A percentile compares a stretch with the other conserved stretches of the same genome.
Evolutionary conservation across 2,888 invertebrate genomes (phyloP).

Genomic region (Macropis europaea): DNA sequence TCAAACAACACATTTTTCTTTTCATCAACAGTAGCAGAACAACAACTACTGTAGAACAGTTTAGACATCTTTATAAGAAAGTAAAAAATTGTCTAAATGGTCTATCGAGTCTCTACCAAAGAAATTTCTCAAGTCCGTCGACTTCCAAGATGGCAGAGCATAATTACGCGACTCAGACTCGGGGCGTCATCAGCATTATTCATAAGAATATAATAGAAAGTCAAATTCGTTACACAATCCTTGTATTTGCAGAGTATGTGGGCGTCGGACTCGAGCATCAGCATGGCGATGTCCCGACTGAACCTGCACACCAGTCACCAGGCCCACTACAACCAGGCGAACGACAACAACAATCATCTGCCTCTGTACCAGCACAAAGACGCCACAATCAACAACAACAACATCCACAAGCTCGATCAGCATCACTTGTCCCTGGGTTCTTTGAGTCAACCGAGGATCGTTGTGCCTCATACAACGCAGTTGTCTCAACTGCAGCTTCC

Average conservation of each 20-base stretch:
- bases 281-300: conserved; percentile 77
- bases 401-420: conserved; percentile 70
- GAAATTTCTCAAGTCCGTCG: conserved; percentile 16
- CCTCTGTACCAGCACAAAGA: conserved; percentile 81
- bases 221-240: conserved; percentile 54
- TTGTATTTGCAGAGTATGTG: conserved; percentile 81
- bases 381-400: conserved; percentile 72
- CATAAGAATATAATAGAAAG: conserved; percentile 59
- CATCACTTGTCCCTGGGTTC: conserved; percentile 59
- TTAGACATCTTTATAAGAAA: neutral
- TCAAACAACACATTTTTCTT: too few species aligned
- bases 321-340: conserved; percentile 71
- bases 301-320: conserved; percentile 77
- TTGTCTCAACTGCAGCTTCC: conserved; percentile 59
- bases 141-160: conserved; percentile 22
- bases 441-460: conserved; percentile 59
- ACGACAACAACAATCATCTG: conserved; percentile 79
- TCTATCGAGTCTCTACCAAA: conserved; percentile 31
- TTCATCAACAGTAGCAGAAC: too few species aligned
- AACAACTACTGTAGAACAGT: too few species aligned
- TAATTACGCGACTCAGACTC: conserved; percentile 39
- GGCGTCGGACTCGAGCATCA: conserved; percentile 81
- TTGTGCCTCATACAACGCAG: conserved; percentile 65
- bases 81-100: neutral
- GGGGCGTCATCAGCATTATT: conserved; percentile 48